Conservation (phyloP, 2,113 vertebrate genomes). For the Gasterosteus nipponicus region DNA sequence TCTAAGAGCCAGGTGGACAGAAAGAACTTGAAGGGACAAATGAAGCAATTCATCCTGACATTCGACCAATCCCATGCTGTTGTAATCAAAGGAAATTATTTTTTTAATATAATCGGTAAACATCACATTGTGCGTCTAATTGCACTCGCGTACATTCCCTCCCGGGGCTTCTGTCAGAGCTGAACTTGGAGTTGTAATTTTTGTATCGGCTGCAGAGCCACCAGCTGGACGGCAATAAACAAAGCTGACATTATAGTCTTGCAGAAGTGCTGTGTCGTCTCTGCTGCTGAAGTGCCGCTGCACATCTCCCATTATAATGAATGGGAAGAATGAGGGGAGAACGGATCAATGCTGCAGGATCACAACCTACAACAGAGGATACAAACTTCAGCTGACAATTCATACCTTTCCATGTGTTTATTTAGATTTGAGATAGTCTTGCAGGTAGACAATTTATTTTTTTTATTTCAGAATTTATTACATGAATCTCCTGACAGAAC, state of each 20-base stretch:
- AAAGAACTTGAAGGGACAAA: background rate
- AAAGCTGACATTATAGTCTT: slow-evolving; percentile 35
- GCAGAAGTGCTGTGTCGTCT: slow-evolving; percentile 6
- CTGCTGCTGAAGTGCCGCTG: slow-evolving; percentile 17
- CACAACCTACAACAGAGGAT: background rate
- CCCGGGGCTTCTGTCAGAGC: slow-evolving; percentile 12
- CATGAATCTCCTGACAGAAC: slow-evolving; percentile 53
- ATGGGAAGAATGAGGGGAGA: slow-evolving; percentile 3
- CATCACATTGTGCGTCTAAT: slow-evolving; percentile 5
- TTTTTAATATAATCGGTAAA: background rate
- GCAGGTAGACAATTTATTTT: background rate
- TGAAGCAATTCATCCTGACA: slow-evolving; percentile 5
- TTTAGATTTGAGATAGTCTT: background rate
- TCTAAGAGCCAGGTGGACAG: background rate
- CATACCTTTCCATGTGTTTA: background rate
- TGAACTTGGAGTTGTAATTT: slow-evolving; percentile 35
- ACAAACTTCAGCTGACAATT: background rate
- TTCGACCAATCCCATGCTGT: slow-evolving; percentile 1
- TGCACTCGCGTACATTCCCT: slow-evolving; percentile 6
- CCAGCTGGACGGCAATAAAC: slow-evolving; percentile 44
- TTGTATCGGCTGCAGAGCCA: slow-evolving; percentile 26
- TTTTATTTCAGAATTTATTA: background rate
- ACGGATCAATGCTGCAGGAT: slow-evolving; percentile 2
- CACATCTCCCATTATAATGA: slow-evolving; percentile 37
- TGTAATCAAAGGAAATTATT: slow-evolving; percentile 7